phyloP scores from a whole-genome alignment of 2,888 invertebrate species.

The Platynereis dumerilii region DNA sequence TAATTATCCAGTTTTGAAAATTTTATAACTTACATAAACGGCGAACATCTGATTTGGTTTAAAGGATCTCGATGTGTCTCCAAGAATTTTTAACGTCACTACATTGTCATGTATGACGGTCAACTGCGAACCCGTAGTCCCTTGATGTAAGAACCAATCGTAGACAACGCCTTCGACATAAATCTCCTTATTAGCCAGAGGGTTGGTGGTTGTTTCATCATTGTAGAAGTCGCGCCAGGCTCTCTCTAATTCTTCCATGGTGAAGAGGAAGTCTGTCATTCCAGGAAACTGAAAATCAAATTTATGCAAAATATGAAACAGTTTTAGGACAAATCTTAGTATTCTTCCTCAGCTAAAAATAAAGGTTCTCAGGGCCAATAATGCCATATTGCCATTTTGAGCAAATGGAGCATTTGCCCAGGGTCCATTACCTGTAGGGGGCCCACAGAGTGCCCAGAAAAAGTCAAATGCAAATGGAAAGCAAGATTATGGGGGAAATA shows the following conservation, averaged over 20 bases:
- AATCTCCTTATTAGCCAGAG: slow-evolving; percentile 46
- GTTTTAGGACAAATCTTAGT: too few species aligned
- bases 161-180: slow-evolving; percentile 57
- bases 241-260: slow-evolving; percentile 76
- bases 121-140: slow-evolving; percentile 76
- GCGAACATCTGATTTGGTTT: slow-evolving; percentile 93
- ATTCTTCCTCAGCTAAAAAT: too few species aligned
- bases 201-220: slow-evolving; percentile 24
- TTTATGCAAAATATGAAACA: too few species aligned
- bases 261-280: slow-evolving; percentile 84
- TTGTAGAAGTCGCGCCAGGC: slow-evolving; percentile 2
- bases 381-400: too few species aligned
- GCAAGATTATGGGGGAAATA: too few species aligned
- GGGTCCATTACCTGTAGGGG: too few species aligned
- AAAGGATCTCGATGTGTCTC: slow-evolving; percentile 90
- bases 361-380: too few species aligned
- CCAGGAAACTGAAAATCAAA: slow-evolving; percentile 77
- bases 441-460: too few species aligned
- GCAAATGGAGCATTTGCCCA: too few species aligned
- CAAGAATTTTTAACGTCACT: slow-evolving; percentile 82
- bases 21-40: slow-evolving; percentile 75
- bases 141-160: slow-evolving; percentile 60
- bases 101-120: slow-evolving; percentile 88
- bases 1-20: too few species aligned
- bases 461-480: too few species aligned